These are phyloP conservation scores for Microhierax caerulescens DNA, from an alignment of 2,797 vertebrate species.

Conservation along the genomic window DNA sequence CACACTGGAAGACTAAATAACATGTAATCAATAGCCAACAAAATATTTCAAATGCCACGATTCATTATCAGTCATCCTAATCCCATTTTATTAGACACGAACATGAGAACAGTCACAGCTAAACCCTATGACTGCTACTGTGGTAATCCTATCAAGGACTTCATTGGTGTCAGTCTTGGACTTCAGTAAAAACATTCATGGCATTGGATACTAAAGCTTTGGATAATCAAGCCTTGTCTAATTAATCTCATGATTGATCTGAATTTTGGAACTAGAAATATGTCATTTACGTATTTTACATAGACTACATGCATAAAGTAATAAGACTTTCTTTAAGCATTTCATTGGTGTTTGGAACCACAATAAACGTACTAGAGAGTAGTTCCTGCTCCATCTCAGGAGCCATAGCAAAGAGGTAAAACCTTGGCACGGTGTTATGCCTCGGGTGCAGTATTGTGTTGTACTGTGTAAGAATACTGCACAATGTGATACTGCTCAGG, in stretches of 20 bases:
- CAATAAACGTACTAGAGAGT: background rate
- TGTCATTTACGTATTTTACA: background rate
- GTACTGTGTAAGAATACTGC: background rate
- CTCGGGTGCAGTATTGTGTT: background rate
- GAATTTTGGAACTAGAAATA: background rate
- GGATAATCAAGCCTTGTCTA: background rate
- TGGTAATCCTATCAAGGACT: background rate
- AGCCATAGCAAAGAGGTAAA: background rate
- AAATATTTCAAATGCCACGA: background rate
- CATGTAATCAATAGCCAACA: background rate
- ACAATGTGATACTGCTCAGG: no score
- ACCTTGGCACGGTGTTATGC: background rate
- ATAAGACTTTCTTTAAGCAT: background rate
- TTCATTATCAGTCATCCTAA: background rate
- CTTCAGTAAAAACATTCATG: background rate
- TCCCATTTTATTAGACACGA: background rate
- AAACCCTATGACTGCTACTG: background rate
- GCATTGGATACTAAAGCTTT: background rate
- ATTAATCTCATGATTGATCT: background rate
- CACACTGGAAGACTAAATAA: background rate
- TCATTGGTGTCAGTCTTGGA: background rate
- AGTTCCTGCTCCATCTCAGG: background rate
- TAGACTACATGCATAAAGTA: background rate
- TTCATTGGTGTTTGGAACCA: background rate
- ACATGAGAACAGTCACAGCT: background rate